Percentiles rank a stretch among this genome's conserved stretches.
Evolutionary conservation across 2,797 vertebrate species (phyloP).

Genomic region (Hipposideros larvatus): DNA sequence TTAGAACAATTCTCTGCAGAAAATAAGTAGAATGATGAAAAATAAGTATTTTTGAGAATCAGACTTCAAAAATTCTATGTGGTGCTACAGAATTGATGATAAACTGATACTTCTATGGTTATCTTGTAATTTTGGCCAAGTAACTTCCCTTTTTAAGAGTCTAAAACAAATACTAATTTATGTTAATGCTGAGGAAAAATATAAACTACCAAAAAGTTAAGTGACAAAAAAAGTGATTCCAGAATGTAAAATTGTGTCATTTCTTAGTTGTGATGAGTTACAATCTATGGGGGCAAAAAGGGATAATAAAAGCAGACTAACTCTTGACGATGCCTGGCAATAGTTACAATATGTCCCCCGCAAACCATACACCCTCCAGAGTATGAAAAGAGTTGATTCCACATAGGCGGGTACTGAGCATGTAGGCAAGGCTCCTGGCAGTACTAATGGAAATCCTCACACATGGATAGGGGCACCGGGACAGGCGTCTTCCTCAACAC

Average conservation of each 20-base stretch:
- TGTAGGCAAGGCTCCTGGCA: not conserved
- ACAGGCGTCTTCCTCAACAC: not conserved
- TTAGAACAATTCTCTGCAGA: slow-evolving; percentile 37
- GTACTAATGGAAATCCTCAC: not conserved
- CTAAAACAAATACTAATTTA: slow-evolving; percentile 47
- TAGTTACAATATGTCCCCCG: not conserved
- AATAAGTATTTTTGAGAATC: slow-evolving; percentile 37
- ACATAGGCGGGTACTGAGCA: not conserved
- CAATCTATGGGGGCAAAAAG: not conserved
- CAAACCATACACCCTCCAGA: not conserved
- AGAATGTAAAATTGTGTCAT: not conserved
- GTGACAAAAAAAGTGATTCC: not conserved
- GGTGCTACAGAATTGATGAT: not conserved
- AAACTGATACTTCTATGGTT: not conserved
- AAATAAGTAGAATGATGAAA: slow-evolving; percentile 57
- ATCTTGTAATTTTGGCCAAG: not conserved
- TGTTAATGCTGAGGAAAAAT: not conserved
- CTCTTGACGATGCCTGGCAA: not conserved
- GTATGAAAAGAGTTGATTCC: slow-evolving; percentile 34
- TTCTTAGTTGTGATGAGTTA: slow-evolving; percentile 4
- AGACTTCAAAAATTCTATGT: not conserved
- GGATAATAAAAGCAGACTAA: slow-evolving; percentile 16
- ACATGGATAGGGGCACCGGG: not conserved
- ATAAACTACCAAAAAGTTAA: slow-evolving; percentile 7
- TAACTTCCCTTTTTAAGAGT: not conserved